Base-by-base conservation (phyloP, 35 echinoderm and acorn worm species). In the Stichopus chloronotus region DNA sequence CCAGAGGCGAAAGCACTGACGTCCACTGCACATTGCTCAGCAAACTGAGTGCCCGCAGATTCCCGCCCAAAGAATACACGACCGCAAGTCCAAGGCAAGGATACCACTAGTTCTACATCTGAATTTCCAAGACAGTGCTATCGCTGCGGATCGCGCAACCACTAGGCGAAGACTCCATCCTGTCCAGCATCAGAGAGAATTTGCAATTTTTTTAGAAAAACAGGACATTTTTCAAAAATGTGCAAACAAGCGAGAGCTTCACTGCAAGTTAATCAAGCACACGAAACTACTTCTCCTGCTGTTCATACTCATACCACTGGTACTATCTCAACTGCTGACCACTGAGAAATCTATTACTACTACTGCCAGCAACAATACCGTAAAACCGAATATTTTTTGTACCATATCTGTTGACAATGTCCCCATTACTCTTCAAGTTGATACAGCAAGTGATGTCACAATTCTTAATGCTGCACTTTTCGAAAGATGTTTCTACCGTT, bases 111-210 rank as follows among this genome's bases (percentile, higher is more conserved):
- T 87, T 63, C 85, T 9, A 30, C 4, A 56, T 9, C 6, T 3
- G 55, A 87, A 10, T 19, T 9, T 55, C 20, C 86, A 55, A 21
- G 4, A 8, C 53, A 63, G 16, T 88, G 86, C 60, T 84, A 83
- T 52, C 61, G 25, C 7, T 92, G 91, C 59, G 78, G 91, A 23
- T 92, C 91, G 24, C 14, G 52, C 25, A 17, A 92, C 63, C 79
- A 83, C 69, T 55, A 83, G 79, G 57, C 91, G 2, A 84, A 84
- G 20, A 57, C 24, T 11, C 78, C 91, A 68, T 30, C 69, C 6
- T 81, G 91, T 60, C n/a, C 78, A 25, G 91, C 78, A 78, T 19
- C 17, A 9, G 71, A 19, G 76, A 91, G 61, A 78, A 23, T 56
- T 43, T 79, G 79, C 22, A 91, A 91, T 6, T 55, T 56, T 21